Conservation (phyloP, 2,888 invertebrate species). For the Amorpha juglandis region DNA sequence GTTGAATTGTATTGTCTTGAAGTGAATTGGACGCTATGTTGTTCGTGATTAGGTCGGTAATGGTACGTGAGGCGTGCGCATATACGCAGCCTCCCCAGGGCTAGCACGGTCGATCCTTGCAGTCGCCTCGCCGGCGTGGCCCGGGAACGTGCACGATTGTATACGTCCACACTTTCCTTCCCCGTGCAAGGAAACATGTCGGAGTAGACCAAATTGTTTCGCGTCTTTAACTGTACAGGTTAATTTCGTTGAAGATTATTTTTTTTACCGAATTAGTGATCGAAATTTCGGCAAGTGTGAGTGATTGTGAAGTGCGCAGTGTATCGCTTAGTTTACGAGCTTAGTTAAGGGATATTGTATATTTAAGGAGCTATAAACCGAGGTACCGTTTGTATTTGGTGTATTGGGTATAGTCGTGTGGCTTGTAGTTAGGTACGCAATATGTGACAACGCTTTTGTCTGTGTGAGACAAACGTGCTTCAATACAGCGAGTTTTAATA, state of each 20-base stretch:
- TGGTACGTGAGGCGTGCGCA: conserved; percentile 48
- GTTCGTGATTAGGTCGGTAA: conserved; percentile 44
- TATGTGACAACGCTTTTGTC: conserved; percentile 71
- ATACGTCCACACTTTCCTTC: conserved; percentile 74
- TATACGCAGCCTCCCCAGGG: conserved; percentile 82
- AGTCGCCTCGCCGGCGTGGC: conserved; percentile 80
- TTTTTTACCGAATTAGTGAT: conserved; percentile 42
- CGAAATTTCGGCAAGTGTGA: conserved; percentile 42
- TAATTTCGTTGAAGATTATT: conserved; percentile 74
- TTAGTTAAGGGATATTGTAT: conserved; percentile 64
- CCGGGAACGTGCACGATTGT: conserved; percentile 68
- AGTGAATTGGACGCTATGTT: conserved; percentile 54
- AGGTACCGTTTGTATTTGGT: conserved; percentile 74
- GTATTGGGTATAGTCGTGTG: conserved; percentile 80
- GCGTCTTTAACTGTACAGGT: conserved; percentile 73
- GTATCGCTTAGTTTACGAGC: conserved; percentile 59
- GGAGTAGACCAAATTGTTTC: conserved; percentile 63
- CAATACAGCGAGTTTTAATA: conserved; percentile 30
- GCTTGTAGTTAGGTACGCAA: conserved; percentile 74
- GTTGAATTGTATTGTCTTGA: conserved; percentile 41
- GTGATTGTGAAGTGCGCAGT: conserved; percentile 39
- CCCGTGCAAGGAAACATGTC: conserved; percentile 66
- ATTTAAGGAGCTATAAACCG: conserved; percentile 55
- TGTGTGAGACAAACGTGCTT: conserved; percentile 65
- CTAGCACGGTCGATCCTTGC: conserved; percentile 80